Conservation (phyloP, 2,888 invertebrate species). For the Thymelicus sylvestris region DNA sequence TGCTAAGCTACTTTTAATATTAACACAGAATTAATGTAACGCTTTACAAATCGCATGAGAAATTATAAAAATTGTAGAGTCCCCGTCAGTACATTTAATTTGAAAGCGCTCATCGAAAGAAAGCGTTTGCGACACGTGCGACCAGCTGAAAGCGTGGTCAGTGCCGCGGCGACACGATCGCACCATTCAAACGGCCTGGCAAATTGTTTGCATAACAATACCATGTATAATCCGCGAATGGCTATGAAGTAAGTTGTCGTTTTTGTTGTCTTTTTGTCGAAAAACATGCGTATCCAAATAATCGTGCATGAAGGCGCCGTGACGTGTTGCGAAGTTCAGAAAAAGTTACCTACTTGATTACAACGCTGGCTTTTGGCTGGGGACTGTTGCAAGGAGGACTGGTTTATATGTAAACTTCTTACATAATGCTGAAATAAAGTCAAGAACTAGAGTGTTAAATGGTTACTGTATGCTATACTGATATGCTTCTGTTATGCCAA, state of each 20-base stretch:
- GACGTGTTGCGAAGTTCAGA: slow-evolving; percentile 42
- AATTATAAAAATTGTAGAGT: slow-evolving; percentile 28
- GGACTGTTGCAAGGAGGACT: slow-evolving; percentile 6
- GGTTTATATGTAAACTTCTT: slow-evolving; percentile 1
- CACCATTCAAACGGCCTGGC: slow-evolving; percentile 52
- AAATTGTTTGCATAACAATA: slow-evolving; percentile 64
- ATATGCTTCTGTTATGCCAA: too few relatives aligned
- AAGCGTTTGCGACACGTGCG: slow-evolving; percentile 28
- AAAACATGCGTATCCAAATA: slow-evolving; percentile 54
- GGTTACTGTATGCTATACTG: neutral
- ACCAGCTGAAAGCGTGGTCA: slow-evolving; percentile 38
- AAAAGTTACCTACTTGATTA: slow-evolving; percentile 9
- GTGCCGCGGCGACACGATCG: slow-evolving; percentile 53
- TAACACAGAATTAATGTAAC: neutral
- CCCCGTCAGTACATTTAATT: slow-evolving; percentile 20
- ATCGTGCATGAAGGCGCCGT: slow-evolving; percentile 46
- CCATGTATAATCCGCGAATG: slow-evolving; percentile 55
- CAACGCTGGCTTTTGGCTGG: slow-evolving; percentile 1
- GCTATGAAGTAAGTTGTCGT: slow-evolving; percentile 56
- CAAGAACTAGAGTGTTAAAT: slow-evolving; percentile 4
- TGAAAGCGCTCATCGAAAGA: slow-evolving; percentile 29
- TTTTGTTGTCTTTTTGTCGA: slow-evolving; percentile 53
- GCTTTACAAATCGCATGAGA: slow-evolving; percentile 17
- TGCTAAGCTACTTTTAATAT: too few relatives aligned
- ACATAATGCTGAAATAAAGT: neutral